Evolutionary conservation across 2,888 invertebrate species (phyloP), one percentile per base, ranked within the genome.

Genomic region (Eudemis profundana): DNA sequence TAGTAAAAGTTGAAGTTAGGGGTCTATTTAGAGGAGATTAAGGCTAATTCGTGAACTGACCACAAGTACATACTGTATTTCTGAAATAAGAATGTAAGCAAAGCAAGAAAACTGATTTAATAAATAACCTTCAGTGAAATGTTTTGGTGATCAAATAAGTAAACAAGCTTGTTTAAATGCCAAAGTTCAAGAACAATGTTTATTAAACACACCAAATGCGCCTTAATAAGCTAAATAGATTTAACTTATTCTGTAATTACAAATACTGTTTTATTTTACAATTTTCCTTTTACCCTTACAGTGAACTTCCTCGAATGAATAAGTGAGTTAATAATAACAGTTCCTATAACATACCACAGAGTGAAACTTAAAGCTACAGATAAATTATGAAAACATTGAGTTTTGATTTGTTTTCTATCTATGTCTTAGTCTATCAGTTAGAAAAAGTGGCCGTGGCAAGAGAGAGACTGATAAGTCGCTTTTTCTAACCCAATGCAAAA

Each of bases 161-260:
- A 56, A 56, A 44, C 44, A 56, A n/a, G n/a, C n/a, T n/a, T 29
- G 12, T 4, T 27, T 42, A 7, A 42, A 56, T 44, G 42, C 53
- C 38, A n/a, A 21, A 46, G 21, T 44, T 49, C 33, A 12, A 27
- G 14, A 44, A 3, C 7, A 27, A 21, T 42, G 40, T 54, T 54
- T 23, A 12, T 54, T 51, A n/a, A 54, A 15, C 0, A 17, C 17
- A 42, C 17, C 7, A 19, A 5, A 33, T 10, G 4, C 14, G 21
- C 51, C 14, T 38, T 21, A 38, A 38, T 8, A 50, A 12, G 12
- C 1, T 23, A 5, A n/a, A n/a, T 14, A 14, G 27, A 17, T 29
- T 4, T 7, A 50, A 38, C 8, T 19, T 36, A 19, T 7, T 33
- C 14, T 19, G n/a, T 38, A 14, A 23, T 36, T 38, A 21, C 14